These are phyloP conservation scores for Lasioglossum pauxillum DNA, from an alignment of 2,888 invertebrate species.

Conservation along the genomic window DNA sequence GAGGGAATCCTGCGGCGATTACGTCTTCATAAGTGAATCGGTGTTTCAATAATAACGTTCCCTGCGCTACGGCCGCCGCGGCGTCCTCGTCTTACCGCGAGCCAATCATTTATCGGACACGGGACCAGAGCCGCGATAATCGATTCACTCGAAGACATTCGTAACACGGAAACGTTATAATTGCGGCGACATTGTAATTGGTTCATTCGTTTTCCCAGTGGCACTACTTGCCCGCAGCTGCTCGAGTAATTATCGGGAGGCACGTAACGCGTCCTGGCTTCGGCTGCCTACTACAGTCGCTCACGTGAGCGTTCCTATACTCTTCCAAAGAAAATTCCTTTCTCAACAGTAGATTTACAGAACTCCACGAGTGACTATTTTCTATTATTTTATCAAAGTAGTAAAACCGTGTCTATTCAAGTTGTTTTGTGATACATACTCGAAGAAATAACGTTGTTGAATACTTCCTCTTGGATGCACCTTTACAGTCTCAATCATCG, in stretches of 20 bases:
- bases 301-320: not conserved
- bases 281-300: not conserved
- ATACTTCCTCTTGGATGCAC: not conserved
- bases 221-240: not conserved
- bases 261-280: not conserved
- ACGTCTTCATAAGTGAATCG: constrained; percentile 52
- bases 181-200: constrained; percentile 20
- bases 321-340: not conserved
- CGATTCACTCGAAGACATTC: constrained; percentile 41
- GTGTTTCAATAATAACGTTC: constrained; percentile 27
- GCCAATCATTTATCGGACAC: constrained; percentile 43
- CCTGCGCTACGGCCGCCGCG: not conserved
- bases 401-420: not conserved
- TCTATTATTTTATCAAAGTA: not conserved
- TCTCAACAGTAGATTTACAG: not conserved
- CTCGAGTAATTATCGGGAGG: constrained; percentile 12
- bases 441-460: not conserved
- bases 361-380: not conserved
- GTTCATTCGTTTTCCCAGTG: constrained; percentile 26
- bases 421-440: not conserved
- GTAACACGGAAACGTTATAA: constrained; percentile 41
- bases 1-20: constrained; percentile 38
- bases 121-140: constrained; percentile 31
- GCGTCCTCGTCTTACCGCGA: not conserved
- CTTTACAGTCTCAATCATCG: not conserved